A percentile compares a stretch with the other conserved stretches of the same genome.
These are phyloP conservation scores for Acanthopleura granulata DNA, from an alignment of 2,888 invertebrate genomes.

Conservation along the genomic window DNA sequence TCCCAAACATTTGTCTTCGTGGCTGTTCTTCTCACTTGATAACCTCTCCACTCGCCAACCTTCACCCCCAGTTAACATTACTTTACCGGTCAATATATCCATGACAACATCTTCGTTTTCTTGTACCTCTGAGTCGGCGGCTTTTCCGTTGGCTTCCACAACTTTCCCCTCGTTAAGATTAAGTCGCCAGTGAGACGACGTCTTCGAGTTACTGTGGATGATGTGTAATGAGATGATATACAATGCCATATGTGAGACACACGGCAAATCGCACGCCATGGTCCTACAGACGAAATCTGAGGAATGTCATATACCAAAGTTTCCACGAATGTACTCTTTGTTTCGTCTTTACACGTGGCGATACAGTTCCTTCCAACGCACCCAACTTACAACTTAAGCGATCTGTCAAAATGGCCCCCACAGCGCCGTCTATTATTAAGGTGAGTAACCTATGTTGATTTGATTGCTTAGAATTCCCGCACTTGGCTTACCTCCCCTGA, in stretches of 20 bases:
- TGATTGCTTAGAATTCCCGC: too few species aligned
- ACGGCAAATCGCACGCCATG: conserved; percentile 63
- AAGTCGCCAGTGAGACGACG: conserved; percentile 86
- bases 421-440: too few species aligned
- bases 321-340: too few species aligned
- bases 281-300: too few species aligned
- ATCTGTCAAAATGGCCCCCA: too few species aligned
- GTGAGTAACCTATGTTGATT: too few species aligned
- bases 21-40: background rate
- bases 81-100: conserved; percentile 59
- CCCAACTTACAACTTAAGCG: too few species aligned
- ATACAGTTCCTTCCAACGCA: too few species aligned
- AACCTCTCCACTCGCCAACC: conserved; percentile 40
- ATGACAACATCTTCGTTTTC: conserved; percentile 44
- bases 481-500: too few species aligned
- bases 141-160: conserved; percentile 37
- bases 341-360: too few species aligned
- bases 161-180: conserved; percentile 81
- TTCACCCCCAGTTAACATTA: conserved; percentile 40
- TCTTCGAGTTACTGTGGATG: conserved; percentile 83
- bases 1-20: too few species aligned
- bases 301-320: too few species aligned
- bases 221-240: conserved; percentile 82
- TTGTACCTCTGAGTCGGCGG: conserved; percentile 9
- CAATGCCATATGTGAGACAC: conserved; percentile 75